Base-by-base conservation (phyloP, 2,797 vertebrate species). In the Gouania willdenowi region DNA sequence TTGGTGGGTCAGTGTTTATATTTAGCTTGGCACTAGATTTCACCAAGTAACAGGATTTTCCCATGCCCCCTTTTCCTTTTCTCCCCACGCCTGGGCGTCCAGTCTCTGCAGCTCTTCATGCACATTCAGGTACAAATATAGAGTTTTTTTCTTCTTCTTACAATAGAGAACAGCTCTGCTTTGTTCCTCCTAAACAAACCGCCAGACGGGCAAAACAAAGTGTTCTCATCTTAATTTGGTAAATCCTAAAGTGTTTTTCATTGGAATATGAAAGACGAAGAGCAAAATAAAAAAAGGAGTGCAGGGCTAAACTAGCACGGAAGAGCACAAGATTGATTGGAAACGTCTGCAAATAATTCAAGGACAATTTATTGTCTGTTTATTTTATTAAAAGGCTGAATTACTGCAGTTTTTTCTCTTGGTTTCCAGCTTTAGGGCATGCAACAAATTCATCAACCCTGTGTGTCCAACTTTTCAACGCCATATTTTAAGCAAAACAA, bases 71-170 rank as follows among this genome's bases (percentile, higher is more conserved):
- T 5, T 2, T 48, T 19, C 22, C 13, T 5, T 2, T 48, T 19
- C 21, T 12, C 41, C 43, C 55, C 71, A 5, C 65, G 71, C 71
- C 32, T 2, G 20, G 45, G 48, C 12, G 41, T 38, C 47, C 56
- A 54, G 39, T 32, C 37, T 15, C 57, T 34, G 33, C 50, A 50
- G 55, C 22, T 38, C 13, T 25, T 62, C 49, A 27, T 41, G 66
- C 5, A 54, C 64, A 44, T 36, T 52, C 77, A 87, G 81, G 82
- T 86, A 80, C 5, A 78, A 78, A 84, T 38, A 78, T n/a, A 71
- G 66, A 73, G 19, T 59, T 72, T 84, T 82, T 79, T 79, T 79
- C 55, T 60, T 55, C 8, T 41, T 77, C 72, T 78, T 52, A 75
- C 48, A 70, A 58, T 55, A 39, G 34, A 40, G 44, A 34, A 74